phyloP scores from a whole-genome alignment of 2,797 vertebrate genomes.

The Euthynnus affinis region DNA sequence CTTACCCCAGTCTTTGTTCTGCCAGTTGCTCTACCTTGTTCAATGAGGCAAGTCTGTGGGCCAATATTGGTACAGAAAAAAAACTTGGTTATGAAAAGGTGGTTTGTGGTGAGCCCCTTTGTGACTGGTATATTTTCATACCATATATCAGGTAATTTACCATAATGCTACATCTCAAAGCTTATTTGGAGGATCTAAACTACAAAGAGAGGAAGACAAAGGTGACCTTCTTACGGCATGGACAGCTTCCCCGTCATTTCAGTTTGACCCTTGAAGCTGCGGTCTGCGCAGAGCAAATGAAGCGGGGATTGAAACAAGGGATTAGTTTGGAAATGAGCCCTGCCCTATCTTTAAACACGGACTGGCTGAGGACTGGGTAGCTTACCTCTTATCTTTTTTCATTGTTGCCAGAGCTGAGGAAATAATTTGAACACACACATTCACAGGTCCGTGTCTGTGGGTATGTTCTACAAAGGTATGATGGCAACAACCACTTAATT shows the following conservation, averaged over 20 bases:
- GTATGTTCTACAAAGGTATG: slow-evolving; percentile 85
- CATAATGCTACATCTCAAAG: slow-evolving; percentile 33
- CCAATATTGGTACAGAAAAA: slow-evolving; percentile 53
- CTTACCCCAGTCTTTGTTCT: slow-evolving; percentile 80
- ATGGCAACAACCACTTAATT: slow-evolving; percentile 90
- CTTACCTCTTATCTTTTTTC: slow-evolving; percentile 76
- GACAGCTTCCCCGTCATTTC: slow-evolving; percentile 62
- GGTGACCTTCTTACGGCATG: slow-evolving; percentile 70
- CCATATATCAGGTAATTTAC: slow-evolving; percentile 54
- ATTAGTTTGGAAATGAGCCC: slow-evolving; percentile 80
- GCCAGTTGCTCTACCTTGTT: slow-evolving; percentile 76
- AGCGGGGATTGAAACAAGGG: slow-evolving; percentile 75
- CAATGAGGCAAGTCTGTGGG: slow-evolving; percentile 61
- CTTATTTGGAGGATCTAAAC: slow-evolving; percentile 48
- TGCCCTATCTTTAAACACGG: slow-evolving; percentile 75
- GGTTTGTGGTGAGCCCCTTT: slow-evolving; percentile 40
- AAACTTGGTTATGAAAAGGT: slow-evolving; percentile 37
- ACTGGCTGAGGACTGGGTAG: slow-evolving; percentile 68
- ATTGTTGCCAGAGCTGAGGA: slow-evolving; percentile 76
- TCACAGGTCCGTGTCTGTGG: slow-evolving; percentile 76
- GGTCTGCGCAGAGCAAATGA: slow-evolving; percentile 70
- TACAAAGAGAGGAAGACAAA: slow-evolving; percentile 47
- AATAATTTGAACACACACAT: slow-evolving; percentile 79
- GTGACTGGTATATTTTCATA: slow-evolving; percentile 44
- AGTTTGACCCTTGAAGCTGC: slow-evolving; percentile 70